A percentile compares a stretch with the other conserved stretches of the same genome.
Conservation (phyloP, 2,888 invertebrate genomes). For the Thalpophila matura region DNA sequence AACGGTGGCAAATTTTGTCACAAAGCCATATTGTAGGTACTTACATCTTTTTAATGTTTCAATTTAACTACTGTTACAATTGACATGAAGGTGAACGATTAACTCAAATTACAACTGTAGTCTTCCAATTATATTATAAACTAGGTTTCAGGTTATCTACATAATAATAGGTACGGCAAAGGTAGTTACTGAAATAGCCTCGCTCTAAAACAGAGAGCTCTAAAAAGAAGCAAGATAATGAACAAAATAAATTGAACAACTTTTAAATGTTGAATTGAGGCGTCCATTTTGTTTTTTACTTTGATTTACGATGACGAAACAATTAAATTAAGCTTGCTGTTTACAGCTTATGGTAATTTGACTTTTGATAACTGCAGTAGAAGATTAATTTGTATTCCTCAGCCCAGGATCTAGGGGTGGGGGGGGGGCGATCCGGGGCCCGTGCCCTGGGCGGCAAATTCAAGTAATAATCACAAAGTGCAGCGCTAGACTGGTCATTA, state of each 20-base stretch:
- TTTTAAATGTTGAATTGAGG: neutral
- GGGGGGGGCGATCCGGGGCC: too few relatives aligned
- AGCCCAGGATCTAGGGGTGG: too few relatives aligned
- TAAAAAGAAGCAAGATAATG: conserved; percentile 4
- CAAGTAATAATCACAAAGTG: too few relatives aligned
- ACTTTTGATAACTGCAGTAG: too few relatives aligned
- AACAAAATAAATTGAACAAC: conserved; percentile 16
- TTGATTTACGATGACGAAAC: neutral
- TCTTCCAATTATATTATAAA: conserved; percentile 17
- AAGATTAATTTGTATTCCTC: too few relatives aligned
- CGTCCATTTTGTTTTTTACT: neutral
- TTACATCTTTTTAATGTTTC: too few relatives aligned
- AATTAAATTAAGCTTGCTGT: neutral
- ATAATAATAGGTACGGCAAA: conserved; percentile 27
- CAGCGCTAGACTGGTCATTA: too few relatives aligned
- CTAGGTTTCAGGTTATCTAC: conserved; percentile 8
- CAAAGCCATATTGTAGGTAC: too few relatives aligned
- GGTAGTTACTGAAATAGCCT: conserved; percentile 12
- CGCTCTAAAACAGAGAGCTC: neutral
- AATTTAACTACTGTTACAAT: conserved; percentile 27
- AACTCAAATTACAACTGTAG: conserved; percentile 10
- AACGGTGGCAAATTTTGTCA: too few relatives aligned
- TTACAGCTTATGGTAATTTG: too few relatives aligned
- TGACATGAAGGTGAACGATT: conserved; percentile 22
- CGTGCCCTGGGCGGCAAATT: too few relatives aligned